Evolutionary conservation across 2,797 vertebrate species (phyloP), one percentile per base, ranked within the genome.

Genomic region (Valencia hispanica): DNA sequence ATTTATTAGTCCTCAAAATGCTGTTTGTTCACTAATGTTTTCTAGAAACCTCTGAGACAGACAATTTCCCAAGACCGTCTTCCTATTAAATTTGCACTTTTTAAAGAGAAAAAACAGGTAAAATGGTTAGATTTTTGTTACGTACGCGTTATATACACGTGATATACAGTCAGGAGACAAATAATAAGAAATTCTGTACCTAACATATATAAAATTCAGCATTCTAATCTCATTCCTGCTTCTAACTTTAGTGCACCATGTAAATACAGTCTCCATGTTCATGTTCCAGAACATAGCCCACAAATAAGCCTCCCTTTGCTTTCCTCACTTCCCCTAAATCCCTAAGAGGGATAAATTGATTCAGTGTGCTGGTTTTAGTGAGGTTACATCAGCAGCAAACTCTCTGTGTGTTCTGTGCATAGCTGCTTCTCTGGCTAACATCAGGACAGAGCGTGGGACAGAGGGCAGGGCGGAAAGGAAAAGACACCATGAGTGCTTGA

Each of bases 371-470:
- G 92, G 84, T 94, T 94, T 93, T 92, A 88, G 66, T 81, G 89
- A 81, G 89, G 94, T 92, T 93, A 92, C 89, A 92, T 88, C 85
- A 84, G 87, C 92, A 79, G 83, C 79, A 82, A 85, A 75, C 74
- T 41, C 74, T 74, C 51, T 4, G 53, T 63, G 78, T 66, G 43
- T 75, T 79, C 86, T 83, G 75, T 79, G 78, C 61, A 39, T 25
- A 25, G 32, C 32, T 39, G 10, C 34, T n/a, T 81, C 74, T 82
- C 72, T 8, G 61, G 73, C 86, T 82, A 76, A 78, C 70, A 18
- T 75, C 7, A 70, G 68, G 84, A 76, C 34, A 17, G 79, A 78
- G 83, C 68, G 43, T 82, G 82, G 84, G 80, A 79, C 70, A 34
- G 84, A 89, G 80, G 76, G 87, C 75, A 88, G 81, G 84, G 86